phyloP scores from a whole-genome alignment of 2,888 invertebrate species.

The Anodontia alba region DNA sequence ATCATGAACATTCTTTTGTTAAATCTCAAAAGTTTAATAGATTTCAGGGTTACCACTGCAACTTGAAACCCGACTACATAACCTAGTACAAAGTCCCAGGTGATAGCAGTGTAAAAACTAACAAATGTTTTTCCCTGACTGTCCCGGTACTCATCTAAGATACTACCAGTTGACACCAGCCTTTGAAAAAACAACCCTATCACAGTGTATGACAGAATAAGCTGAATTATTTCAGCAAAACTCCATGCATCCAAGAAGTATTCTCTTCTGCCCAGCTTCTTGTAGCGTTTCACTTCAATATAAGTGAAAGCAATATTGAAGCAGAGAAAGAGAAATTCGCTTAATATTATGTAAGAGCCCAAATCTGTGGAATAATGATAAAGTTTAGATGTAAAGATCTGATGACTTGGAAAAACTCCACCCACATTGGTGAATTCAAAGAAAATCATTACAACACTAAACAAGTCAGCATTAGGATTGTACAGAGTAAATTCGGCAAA shows the following conservation, averaged over 20 bases:
- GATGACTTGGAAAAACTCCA: conserved; percentile 58
- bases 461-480: conserved; percentile 71
- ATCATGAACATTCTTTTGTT: conserved; percentile 65
- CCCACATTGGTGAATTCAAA: conserved; percentile 70
- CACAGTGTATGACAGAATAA: conserved; percentile 59
- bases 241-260: conserved; percentile 71
- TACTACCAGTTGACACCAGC: conserved; percentile 49
- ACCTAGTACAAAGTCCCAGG: conserved; percentile 63
- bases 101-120: conserved; percentile 69
- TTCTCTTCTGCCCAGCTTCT: conserved; percentile 39
- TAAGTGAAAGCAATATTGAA: conserved; percentile 63
- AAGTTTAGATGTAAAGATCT: conserved; percentile 67
- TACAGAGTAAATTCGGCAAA: conserved; percentile 72
- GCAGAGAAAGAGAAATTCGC: conserved; percentile 64
- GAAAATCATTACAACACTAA: conserved; percentile 67
- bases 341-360: conserved; percentile 57
- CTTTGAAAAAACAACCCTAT: conserved; percentile 69
- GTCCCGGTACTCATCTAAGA: conserved; percentile 53
- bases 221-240: conserved; percentile 65
- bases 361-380: conserved; percentile 64
- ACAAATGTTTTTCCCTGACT: conserved; percentile 51
- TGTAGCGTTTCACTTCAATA: conserved; percentile 62
- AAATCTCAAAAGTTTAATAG: conserved; percentile 68
- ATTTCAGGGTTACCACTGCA: conserved; percentile 66
- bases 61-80: conserved; percentile 67